Conservation (phyloP, 2,113 vertebrate species). For the Ardeotis arabs region DNA sequence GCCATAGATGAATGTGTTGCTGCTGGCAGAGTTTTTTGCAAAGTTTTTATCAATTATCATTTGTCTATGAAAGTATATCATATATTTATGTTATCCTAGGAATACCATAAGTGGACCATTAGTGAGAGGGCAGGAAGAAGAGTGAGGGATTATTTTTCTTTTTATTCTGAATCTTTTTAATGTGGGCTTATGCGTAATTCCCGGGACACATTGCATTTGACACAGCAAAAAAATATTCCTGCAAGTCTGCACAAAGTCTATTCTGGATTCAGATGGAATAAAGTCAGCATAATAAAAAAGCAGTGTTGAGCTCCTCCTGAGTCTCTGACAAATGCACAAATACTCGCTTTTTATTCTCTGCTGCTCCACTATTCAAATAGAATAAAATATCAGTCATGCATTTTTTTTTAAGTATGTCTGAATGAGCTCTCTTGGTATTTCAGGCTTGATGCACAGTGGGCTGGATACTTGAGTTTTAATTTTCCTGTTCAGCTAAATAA, state of each 20-base stretch:
- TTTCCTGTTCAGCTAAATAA: background rate
- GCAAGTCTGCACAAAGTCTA: background rate
- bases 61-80: background rate
- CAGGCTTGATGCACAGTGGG: background rate
- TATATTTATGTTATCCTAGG: background rate
- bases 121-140: background rate
- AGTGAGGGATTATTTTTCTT: background rate
- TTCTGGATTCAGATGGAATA: slow-evolving; percentile 9
- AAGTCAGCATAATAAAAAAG: slow-evolving; percentile 3
- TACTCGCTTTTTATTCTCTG: background rate
- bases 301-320: background rate
- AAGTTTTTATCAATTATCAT: background rate
- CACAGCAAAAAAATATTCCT: background rate
- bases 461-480: background rate
- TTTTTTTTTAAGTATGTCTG: background rate
- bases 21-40: background rate
- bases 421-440: slow-evolving; percentile 30
- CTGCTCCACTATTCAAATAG: background rate
- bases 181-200: background rate
- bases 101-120: background rate
- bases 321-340: slow-evolving; percentile 4
- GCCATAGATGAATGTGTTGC: background rate
- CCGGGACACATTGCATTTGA: background rate
- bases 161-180: background rate
- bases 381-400: background rate